Conservation (phyloP, 2,888 invertebrate species). For the Erynnis tages region DNA sequence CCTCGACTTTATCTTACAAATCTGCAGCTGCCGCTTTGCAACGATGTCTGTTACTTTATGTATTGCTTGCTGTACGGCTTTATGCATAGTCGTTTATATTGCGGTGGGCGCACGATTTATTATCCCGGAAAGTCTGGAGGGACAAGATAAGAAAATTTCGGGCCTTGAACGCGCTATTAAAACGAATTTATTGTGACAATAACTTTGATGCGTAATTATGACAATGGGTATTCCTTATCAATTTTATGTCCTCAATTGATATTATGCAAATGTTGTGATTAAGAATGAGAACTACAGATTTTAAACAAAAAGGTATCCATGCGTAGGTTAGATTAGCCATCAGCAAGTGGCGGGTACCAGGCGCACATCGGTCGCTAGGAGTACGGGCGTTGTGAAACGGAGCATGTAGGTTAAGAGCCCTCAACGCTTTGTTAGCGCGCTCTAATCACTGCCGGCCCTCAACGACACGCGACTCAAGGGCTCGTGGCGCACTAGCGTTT, state of each 20-base stretch:
- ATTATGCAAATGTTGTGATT: no score
- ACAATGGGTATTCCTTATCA: conserved; percentile 4
- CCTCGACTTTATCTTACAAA: conserved; percentile 55
- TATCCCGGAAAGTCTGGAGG: conserved; percentile 46
- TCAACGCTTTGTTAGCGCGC: conserved; percentile 78
- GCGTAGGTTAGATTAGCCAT: conserved; percentile 54
- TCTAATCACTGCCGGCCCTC: conserved; percentile 78
- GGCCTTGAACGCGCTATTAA: conserved; percentile 31
- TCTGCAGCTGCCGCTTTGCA: conserved; percentile 50
- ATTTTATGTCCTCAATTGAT: neutral
- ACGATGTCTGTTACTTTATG: conserved; percentile 64
- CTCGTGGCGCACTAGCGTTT: conserved; percentile 74
- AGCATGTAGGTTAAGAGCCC: conserved; percentile 79
- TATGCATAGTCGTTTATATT: conserved; percentile 56
- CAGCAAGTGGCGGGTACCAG: conserved; percentile 53
- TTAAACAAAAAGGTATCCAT: conserved; percentile 20
- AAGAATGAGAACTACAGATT: no score
- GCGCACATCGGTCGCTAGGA: conserved; percentile 59
- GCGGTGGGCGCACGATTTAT: conserved; percentile 51
- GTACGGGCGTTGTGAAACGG: conserved; percentile 71
- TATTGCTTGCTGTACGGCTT: conserved; percentile 51
- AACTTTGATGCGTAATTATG: conserved; percentile 4
- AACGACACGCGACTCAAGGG: conserved; percentile 67
- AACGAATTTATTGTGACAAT: conserved; percentile 22
- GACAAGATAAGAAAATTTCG: conserved; percentile 46